A percentile compares a stretch with the other conserved stretches of the same genome.
These are phyloP conservation scores for Melieria crassipennis DNA, from an alignment of 2,888 invertebrate species.

Conservation along the genomic window DNA sequence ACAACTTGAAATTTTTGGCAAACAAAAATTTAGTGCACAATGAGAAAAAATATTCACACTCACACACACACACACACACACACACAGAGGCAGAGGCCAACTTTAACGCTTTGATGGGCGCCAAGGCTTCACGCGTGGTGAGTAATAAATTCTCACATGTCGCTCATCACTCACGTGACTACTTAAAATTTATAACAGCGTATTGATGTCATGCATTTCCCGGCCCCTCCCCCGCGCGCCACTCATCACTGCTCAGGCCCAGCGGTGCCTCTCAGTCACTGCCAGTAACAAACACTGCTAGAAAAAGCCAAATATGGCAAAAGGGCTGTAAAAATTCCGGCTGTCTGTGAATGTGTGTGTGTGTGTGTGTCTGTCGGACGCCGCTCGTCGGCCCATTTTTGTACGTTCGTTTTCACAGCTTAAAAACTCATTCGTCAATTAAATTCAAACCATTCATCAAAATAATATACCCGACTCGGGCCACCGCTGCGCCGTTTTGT, in stretches of 20 bases:
- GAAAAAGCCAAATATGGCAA: no score
- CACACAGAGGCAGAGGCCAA: conserved; percentile 2
- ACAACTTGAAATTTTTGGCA: no score
- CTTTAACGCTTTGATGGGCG: not conserved
- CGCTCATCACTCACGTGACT: conserved; percentile 38
- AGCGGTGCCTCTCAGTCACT: no score
- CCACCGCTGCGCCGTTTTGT: no score
- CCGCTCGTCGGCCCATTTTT: conserved; percentile 33
- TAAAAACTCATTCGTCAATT: conserved; percentile 62
- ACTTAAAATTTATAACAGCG: conserved; percentile 43
- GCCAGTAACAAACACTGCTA: no score
- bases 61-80: not conserved
- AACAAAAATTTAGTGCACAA: not conserved
- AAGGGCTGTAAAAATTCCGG: no score
- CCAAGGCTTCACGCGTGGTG: not conserved
- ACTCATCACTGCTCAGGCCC: not conserved
- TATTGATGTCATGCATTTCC: conserved; percentile 21
- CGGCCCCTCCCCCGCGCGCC: not conserved
- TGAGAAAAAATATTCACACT: not conserved
- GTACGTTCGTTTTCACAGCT: conserved; percentile 39
- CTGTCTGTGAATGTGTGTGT: not conserved
- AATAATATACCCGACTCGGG: conserved; percentile 46
- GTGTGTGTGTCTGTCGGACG: not conserved
- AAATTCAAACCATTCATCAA: conserved; percentile 61
- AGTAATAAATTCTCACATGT: conserved; percentile 29